Conservation (phyloP, 2,797 vertebrate genomes). For the Megaceryle alcyon region DNA sequence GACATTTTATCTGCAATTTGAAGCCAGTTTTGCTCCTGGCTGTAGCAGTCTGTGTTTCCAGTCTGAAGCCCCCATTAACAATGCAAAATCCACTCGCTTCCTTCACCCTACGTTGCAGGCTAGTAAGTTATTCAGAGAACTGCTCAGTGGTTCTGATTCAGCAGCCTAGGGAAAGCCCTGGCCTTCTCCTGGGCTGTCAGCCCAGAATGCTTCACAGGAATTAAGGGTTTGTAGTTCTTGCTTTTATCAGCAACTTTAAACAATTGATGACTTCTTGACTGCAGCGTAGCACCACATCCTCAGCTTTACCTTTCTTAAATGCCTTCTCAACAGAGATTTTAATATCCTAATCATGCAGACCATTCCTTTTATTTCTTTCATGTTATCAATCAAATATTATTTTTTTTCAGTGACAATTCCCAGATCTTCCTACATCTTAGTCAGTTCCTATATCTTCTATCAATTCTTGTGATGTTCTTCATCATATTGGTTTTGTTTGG, state of each 20-base stretch:
- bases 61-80: background rate
- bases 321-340: background rate
- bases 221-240: background rate
- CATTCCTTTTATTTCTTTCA: background rate
- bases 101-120: background rate
- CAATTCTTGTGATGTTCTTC: background rate
- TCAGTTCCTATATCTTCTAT: background rate
- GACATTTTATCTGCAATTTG: background rate
- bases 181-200: background rate
- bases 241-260: background rate
- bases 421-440: background rate
- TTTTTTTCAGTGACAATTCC: background rate
- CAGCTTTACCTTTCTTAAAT: background rate
- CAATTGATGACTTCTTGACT: background rate
- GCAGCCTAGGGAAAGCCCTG: background rate
- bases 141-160: background rate
- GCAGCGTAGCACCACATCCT: background rate
- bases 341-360: background rate
- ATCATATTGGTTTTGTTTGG: background rate
- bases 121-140: background rate
- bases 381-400: background rate
- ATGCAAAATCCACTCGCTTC: background rate
- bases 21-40: background rate
- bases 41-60: background rate
- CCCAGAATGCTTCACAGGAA: background rate